Percentiles rank a stretch among this genome's conserved stretches.
Conservation (phyloP, 2,888 invertebrate species). For the Hoplodrina ambigua region DNA sequence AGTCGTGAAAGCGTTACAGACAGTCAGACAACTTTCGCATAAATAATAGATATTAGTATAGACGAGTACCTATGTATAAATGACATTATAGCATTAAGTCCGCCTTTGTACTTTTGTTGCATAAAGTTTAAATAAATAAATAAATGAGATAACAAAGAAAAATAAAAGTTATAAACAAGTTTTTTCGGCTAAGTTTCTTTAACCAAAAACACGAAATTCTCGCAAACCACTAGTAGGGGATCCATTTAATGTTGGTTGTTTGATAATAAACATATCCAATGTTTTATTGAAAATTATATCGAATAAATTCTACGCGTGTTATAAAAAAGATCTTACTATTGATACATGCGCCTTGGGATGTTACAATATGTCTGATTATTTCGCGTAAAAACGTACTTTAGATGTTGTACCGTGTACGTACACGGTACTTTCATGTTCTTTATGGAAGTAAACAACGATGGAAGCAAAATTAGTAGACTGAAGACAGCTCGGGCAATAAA, state of each 20-base stretch:
- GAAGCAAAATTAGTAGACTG: constrained; percentile 6
- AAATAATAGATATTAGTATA: too few relatives aligned
- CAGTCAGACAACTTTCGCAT: too few relatives aligned
- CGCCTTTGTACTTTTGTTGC: too few relatives aligned
- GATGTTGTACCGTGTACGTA: constrained; percentile 15
- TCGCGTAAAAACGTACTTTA: constrained; percentile 39
- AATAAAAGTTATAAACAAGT: too few relatives aligned
- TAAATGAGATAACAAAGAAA: too few relatives aligned
- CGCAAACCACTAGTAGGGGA: constrained; percentile 55
- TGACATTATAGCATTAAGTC: too few relatives aligned
- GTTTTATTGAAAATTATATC: constrained; percentile 73
- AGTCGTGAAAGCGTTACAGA: too few relatives aligned
- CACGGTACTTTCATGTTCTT: constrained; percentile 28
- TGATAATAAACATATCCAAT: constrained; percentile 68
- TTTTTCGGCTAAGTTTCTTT: too few relatives aligned
- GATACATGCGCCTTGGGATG: constrained; percentile 47
- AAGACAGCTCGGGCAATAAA: neutral
- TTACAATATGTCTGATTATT: constrained; percentile 53
- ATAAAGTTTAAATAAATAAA: too few relatives aligned
- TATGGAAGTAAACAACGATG: constrained; percentile 20
- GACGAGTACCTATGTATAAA: too few relatives aligned
- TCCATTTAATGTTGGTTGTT: constrained; percentile 56
- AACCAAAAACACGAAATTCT: neutral
- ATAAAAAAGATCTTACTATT: constrained; percentile 57
- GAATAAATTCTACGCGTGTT: constrained; percentile 64